Percentiles rank a stretch among this genome's conserved stretches.
Conservation (phyloP, 2,113 vertebrate species). For the Neotoma lepida region DNA sequence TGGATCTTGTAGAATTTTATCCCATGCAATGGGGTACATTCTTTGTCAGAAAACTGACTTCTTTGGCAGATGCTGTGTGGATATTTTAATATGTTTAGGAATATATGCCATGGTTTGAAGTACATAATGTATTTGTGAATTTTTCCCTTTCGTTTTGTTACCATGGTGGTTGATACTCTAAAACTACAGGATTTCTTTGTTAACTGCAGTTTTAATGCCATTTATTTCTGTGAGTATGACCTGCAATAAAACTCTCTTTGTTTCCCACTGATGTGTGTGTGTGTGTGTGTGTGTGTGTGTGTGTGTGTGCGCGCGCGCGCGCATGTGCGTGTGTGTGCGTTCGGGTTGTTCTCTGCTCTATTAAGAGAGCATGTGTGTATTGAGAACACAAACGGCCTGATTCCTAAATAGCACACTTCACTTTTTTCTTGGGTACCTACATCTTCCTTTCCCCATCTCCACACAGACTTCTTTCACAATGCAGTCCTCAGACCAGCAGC, state of each 20-base stretch:
- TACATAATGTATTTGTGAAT: slow-evolving; percentile 12
- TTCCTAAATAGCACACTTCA: not conserved
- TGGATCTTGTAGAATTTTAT: not conserved
- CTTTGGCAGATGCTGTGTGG: not conserved
- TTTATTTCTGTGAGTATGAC: slow-evolving; percentile 26
- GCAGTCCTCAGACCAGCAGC: not conserved
- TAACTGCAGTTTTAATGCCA: slow-evolving; percentile 31
- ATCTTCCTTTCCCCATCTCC: not conserved
- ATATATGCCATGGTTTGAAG: not conserved
- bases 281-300: not conserved
- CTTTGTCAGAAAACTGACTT: not conserved
- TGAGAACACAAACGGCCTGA: not conserved
- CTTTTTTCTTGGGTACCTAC: not conserved
- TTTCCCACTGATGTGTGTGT: not conserved
- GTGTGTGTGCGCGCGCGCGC: not conserved
- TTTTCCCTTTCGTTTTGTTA: slow-evolving; percentile 1
- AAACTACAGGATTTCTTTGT: not conserved
- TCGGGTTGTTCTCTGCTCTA: not conserved
- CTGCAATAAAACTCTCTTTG: slow-evolving; percentile 6
- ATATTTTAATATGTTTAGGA: not conserved
- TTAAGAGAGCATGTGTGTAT: not conserved
- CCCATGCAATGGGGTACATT: not conserved
- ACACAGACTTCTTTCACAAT: not conserved
- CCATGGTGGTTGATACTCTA: not conserved
- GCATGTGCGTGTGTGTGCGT: not conserved